Base-by-base conservation (phyloP, 2,797 vertebrate species). In the Accipiter fasciatus region DNA sequence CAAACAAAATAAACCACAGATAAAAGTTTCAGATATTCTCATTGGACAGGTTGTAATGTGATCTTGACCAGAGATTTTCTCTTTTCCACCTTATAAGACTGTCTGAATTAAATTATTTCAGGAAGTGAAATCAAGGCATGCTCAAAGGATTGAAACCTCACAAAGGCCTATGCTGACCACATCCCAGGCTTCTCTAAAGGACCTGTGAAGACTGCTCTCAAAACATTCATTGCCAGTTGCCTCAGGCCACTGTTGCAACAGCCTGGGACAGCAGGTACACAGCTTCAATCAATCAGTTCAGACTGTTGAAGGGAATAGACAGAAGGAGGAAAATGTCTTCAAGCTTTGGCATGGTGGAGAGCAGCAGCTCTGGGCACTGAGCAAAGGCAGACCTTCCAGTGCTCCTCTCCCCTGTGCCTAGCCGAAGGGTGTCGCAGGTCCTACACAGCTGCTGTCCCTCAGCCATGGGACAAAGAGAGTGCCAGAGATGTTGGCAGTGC, bases 401-500 rank as follows among this genome's bases (percentile, higher is more conserved):
- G 0, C 7, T 39, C 20, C 28, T 47, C 35, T 85, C 7, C 14
- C 6, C 20, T 65, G 17, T 66, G 52, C 28, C 20, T 31, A 15
- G 21, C 58, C 54, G 26, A 31, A 62, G 37, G 15, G 8, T 69
- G 49, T 26, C 19, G 18, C 40, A n/a, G 19, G 8, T 50, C 37
- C 49, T 35, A 52, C 70, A 39, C 20, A 28, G 29, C 25, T 52
- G n/a, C 58, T 92, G 29, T 33, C 18, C 13, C 44, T 46, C 12
- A 14, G 21, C 33, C n/a, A 14, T 46, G 44, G 29, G 55, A 57
- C 49, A 57, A 44, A 24, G 42, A 89, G n/a, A 6, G 19, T 65
- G 20, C 15, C 1, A 0, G n/a, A 20, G 17, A 26, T 29, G 10
- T 29, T 11, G 2, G 21, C 9, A 35, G 10, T 5, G 12, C 26